These are phyloP conservation scores for Aldrovandia affinis DNA, from an alignment of 2,797 vertebrate species.

Conservation along the genomic window DNA sequence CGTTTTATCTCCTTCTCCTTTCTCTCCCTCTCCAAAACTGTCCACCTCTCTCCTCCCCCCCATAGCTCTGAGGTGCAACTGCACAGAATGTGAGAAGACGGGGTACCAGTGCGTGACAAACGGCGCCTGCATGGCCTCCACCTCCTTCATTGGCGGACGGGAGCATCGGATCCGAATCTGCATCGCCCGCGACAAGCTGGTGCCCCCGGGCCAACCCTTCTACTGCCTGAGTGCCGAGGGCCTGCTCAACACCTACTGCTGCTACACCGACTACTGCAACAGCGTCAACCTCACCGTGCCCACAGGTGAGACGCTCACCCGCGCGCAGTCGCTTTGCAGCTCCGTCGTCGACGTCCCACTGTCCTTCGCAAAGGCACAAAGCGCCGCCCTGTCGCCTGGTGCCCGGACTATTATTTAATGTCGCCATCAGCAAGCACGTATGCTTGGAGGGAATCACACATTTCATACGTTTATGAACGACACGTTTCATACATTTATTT, in stretches of 20 bases:
- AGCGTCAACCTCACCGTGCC: slow-evolving; percentile 88
- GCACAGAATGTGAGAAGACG: slow-evolving; percentile 88
- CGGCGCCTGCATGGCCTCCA: slow-evolving; percentile 95
- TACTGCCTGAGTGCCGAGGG: slow-evolving; percentile 92
- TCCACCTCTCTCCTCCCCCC: slow-evolving; percentile 1
- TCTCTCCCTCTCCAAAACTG: background rate
- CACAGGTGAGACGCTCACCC: slow-evolving; percentile 74
- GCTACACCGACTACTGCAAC: slow-evolving; percentile 96
- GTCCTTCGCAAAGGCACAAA: too few species aligned
- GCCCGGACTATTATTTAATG: too few species aligned
- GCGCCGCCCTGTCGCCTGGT: too few species aligned
- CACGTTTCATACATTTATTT: too few species aligned
- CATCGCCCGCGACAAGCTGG: slow-evolving; percentile 81
- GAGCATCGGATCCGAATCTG: slow-evolving; percentile 89
- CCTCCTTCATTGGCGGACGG: slow-evolving; percentile 81
- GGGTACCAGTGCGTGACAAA: slow-evolving; percentile 94
- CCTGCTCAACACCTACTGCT: slow-evolving; percentile 92
- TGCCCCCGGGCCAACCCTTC: slow-evolving; percentile 92
- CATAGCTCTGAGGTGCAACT: slow-evolving; percentile 87
- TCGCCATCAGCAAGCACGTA: too few species aligned
- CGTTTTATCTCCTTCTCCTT: background rate
- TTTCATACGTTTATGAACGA: too few species aligned
- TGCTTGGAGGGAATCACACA: too few species aligned
- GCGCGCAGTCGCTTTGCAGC: background rate
- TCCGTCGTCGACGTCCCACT: too few species aligned